Conservation (phyloP, 2,797 vertebrate species). For the Aselliscus stoliczkanus region DNA sequence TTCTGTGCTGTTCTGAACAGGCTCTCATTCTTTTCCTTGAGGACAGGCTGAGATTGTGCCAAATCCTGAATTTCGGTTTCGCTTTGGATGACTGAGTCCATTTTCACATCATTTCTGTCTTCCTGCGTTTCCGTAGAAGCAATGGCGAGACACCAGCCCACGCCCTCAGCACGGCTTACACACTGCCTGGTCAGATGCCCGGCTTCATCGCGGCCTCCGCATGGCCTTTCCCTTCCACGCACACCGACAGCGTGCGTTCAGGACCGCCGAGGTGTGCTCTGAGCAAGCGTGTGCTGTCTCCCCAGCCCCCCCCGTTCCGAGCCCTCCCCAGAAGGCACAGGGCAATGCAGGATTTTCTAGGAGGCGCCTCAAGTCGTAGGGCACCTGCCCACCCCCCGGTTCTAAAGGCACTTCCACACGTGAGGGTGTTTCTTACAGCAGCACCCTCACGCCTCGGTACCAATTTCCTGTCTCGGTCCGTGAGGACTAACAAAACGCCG, state of each 20-base stretch:
- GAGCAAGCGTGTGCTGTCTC: background rate
- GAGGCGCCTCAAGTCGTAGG: fast-evolving
- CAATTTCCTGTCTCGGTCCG: fast-evolving
- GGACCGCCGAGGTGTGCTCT: no score
- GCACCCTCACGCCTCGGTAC: fast-evolving
- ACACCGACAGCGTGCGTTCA: no score
- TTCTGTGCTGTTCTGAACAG: no score
- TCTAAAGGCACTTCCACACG: no score
- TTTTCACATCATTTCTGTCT: background rate
- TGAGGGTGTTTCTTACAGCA: fast-evolving
- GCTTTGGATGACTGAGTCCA: fast-evolving
- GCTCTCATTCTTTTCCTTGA: background rate
- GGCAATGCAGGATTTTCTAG: fast-evolving
- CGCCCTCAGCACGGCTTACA: background rate
- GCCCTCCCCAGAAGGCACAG: fast-evolving
- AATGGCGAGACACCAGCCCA: background rate
- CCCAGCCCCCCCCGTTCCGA: fast-evolving
- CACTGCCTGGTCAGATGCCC: background rate
- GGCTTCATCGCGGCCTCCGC: no score
- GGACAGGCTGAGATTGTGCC: background rate
- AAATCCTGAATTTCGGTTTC: background rate
- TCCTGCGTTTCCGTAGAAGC: background rate
- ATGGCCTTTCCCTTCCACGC: no score
- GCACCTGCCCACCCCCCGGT: fast-evolving
- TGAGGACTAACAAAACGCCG: background rate